Base-by-base conservation (phyloP, 2,797 vertebrate species). In the Argentina silus region DNA sequence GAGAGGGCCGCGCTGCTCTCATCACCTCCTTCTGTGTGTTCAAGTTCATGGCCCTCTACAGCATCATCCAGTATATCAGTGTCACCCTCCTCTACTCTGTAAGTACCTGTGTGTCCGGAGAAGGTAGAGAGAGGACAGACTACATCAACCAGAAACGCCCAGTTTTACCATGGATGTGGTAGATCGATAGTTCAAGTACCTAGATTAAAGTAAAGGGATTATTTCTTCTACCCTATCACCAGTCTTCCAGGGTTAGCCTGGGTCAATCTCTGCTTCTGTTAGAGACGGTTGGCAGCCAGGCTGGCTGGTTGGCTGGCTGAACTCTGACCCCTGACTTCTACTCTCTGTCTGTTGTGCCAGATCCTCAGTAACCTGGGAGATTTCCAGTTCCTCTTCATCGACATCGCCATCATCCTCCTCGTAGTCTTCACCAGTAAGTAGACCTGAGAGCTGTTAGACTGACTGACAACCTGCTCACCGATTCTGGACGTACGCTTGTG, bases 21-120 rank as follows among this genome's bases (percentile, higher is more conserved):
- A 95, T 99, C 85, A 99, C 98, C 47, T 99, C 98, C 77, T 99
- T 99, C 91, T 99, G 98, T 84, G 98, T 99, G 42, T 99, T 99
- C 87, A 99, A 99, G 89, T 99, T 98, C 89, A 99, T 99, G 98
- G 98, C 98, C 21, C 90, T 99, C 21, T 99, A 99, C 93, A 99
- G 97, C 92, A 97, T 99, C 82, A 99, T 99, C 90, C 98, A 99
- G 87, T 99, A 99, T 87, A 95, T 98, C 91, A 98, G 95, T 62
- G 98, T 99, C 86, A 97, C 95, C 72, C 94, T 98, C 10, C 95
- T 99, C 0, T 99, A 99, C 90, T 99, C 96, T 3, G 98, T 99
- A 91, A 86, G 97, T 95, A 3, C 12, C 27, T 36, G 27, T 36
- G 27, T 36, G 27, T 36, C 4, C 4, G 27, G 27, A 36, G 27